Evolutionary conservation across 2,888 invertebrate genomes (phyloP).

Genomic region (Aphodius granarius): DNA sequence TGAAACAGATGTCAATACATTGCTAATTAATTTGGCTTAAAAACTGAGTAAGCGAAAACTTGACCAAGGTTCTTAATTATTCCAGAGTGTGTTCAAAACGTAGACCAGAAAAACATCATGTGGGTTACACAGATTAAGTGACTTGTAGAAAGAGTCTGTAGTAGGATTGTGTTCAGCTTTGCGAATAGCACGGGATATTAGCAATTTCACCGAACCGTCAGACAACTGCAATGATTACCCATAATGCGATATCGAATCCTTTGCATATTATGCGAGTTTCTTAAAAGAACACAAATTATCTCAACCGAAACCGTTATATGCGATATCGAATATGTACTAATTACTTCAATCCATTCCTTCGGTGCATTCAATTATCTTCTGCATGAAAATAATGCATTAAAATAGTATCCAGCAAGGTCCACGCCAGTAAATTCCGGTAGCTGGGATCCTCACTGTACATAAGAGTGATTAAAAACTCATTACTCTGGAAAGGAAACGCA

Average conservation of each 20-base stretch:
- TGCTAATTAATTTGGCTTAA: no score
- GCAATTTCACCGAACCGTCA: background rate
- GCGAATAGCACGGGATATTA: background rate
- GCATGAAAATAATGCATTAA: background rate
- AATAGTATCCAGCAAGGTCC: background rate
- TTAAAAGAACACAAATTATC: background rate
- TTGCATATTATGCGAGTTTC: background rate
- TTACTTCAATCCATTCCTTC: background rate
- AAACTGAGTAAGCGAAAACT: no score
- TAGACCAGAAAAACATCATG: no score
- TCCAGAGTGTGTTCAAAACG: no score
- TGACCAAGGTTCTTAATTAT: no score
- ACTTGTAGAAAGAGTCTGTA: no score
- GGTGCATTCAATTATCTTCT: background rate
- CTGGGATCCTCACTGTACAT: background rate
- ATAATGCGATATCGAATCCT: background rate
- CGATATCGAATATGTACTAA: background rate
- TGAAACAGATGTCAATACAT: no score
- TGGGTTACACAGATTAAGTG: no score
- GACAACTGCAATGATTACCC: background rate
- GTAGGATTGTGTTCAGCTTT: no score
- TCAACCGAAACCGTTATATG: background rate
- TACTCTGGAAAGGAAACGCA: constrained; percentile 19
- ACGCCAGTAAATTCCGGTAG: constrained; percentile 8
- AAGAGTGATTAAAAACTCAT: constrained; percentile 26